Evolutionary conservation across 1,140 invertebrate genomes (phyloP).

Genomic region (Thaumetopoea pityocampa): DNA sequence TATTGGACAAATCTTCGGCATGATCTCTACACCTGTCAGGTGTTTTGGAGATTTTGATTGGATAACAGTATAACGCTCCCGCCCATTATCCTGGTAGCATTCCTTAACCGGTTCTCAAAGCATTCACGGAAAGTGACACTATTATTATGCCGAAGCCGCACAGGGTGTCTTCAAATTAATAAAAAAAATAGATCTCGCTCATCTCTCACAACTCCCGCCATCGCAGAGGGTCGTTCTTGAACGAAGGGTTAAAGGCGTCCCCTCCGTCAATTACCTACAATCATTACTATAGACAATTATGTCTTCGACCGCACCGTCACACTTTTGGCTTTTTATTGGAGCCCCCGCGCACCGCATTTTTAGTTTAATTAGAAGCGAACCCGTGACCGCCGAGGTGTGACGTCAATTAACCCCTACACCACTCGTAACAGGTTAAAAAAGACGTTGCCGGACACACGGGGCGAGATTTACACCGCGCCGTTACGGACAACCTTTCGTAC

Average conservation of each 20-base stretch:
- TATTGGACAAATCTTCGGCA: too few species aligned
- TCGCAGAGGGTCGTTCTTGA: conserved; percentile 35
- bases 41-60: too few species aligned
- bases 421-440: conserved; percentile 15
- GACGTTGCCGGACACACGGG: conserved; percentile 12
- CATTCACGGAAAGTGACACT: too few species aligned
- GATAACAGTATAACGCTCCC: too few species aligned
- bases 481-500: conserved; percentile 10
- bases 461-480: conserved; percentile 16
- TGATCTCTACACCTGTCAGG: too few species aligned
- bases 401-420: conserved; percentile 14
- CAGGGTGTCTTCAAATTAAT: too few species aligned
- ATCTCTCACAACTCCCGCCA: conserved; percentile 6
- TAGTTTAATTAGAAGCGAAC: conserved; percentile 60
- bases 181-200: too few species aligned
- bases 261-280: conserved; percentile 63
- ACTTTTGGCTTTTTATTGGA: conserved; percentile 62
- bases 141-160: too few species aligned
- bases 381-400: conserved; percentile 21
- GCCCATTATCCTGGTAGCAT: too few species aligned
- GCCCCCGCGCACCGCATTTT: conserved; percentile 43
- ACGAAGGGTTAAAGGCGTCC: conserved; percentile 55
- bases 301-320: conserved; percentile 53
- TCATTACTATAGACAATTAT: conserved; percentile 67
- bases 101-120: too few species aligned